Conservation (phyloP, 2,113 vertebrate species). For the Dunckerocampus dactyliophorus region DNA sequence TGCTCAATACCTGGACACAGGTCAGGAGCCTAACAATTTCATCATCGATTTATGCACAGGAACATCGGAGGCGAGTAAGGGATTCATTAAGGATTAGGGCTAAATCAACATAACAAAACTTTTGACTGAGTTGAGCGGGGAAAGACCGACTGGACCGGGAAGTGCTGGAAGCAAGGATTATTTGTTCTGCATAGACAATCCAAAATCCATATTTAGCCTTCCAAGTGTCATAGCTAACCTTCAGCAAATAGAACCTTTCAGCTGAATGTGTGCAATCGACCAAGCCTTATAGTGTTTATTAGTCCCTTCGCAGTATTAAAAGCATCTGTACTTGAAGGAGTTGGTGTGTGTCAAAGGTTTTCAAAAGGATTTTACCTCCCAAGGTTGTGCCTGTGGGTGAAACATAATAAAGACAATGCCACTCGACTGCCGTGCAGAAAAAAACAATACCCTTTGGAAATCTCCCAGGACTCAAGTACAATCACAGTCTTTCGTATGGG, state of each 20-base stretch:
- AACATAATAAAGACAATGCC: constrained; percentile 13
- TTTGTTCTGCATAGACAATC: background rate
- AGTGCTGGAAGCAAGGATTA: background rate
- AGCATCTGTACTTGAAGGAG: background rate
- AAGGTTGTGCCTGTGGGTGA: constrained; percentile 20
- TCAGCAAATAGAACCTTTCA: background rate
- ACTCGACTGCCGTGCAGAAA: background rate
- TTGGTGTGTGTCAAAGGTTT: constrained; percentile 12
- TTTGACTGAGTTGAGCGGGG: background rate
- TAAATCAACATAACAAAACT: background rate
- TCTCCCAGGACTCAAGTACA: background rate
- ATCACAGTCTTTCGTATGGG: background rate
- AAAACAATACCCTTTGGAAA: no score
- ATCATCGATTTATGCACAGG: no score
- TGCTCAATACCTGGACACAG: no score
- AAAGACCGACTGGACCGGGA: background rate
- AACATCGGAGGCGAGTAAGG: background rate
- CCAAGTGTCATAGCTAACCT: background rate
- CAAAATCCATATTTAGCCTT: background rate
- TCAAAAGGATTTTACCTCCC: constrained; percentile 2
- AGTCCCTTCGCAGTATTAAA: background rate
- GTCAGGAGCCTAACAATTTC: no score
- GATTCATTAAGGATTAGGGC: background rate
- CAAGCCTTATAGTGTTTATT: background rate
- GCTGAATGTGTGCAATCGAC: no score